Conservation (phyloP, 2,888 invertebrate species). For the Diarsia mendica region DNA sequence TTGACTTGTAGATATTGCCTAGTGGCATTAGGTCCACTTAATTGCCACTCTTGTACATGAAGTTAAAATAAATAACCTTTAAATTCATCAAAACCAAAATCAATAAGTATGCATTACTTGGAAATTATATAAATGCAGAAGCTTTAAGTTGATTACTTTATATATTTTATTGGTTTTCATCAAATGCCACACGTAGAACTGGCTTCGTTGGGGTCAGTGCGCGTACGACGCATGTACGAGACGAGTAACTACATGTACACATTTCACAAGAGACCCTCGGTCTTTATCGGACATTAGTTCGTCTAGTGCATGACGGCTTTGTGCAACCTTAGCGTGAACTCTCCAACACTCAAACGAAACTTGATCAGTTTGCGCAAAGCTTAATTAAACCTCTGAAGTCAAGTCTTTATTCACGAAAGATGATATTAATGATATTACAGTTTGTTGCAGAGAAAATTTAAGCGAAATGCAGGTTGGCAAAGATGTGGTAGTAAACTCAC, state of each 20-base stretch:
- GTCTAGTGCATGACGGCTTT: constrained; percentile 67
- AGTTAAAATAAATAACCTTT: constrained; percentile 29
- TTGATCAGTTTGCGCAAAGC: constrained; percentile 65
- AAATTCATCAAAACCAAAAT: constrained; percentile 37
- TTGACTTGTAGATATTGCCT: too few species aligned
- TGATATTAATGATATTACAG: constrained; percentile 48
- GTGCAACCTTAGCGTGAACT: constrained; percentile 61
- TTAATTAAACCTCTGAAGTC: constrained; percentile 57
- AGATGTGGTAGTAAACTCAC: constrained; percentile 43
- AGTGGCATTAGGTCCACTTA: too few species aligned
- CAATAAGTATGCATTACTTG: constrained; percentile 35
- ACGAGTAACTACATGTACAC: constrained; percentile 34
- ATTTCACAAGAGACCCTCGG: constrained; percentile 76
- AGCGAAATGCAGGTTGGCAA: constrained; percentile 40
- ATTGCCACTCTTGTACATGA: too few species aligned
- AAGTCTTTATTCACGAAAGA: constrained; percentile 36
- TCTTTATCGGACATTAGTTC: constrained; percentile 68
- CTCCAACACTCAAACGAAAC: constrained; percentile 50
- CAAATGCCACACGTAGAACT: constrained; percentile 84
- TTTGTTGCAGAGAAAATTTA: constrained; percentile 45
- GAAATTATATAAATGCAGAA: constrained; percentile 58
- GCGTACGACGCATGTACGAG: constrained; percentile 56
- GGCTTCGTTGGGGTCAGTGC: constrained; percentile 79
- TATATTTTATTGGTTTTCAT: constrained; percentile 76
- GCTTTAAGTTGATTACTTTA: constrained; percentile 57